A percentile compares a stretch with the other conserved stretches of the same genome.
Conservation (phyloP, 2,888 invertebrate genomes). For the Melieria crassipennis region DNA sequence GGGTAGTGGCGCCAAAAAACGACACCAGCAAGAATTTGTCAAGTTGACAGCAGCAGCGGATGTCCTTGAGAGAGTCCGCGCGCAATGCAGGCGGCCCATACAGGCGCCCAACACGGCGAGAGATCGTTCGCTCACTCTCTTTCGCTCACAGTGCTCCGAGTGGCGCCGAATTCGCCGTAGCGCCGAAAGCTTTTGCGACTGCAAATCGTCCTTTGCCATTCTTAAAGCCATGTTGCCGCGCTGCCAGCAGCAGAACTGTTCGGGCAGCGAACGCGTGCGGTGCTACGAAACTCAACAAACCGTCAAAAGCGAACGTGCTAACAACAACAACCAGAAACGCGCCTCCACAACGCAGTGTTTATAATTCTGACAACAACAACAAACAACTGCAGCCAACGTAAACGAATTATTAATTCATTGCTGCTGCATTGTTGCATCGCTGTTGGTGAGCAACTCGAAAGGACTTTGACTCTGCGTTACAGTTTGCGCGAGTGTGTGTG, state of each 20-base stretch:
- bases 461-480: too few relatives aligned
- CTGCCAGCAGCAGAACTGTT: slow-evolving; percentile 47
- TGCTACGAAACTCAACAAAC: slow-evolving; percentile 36
- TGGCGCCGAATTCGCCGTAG: slow-evolving; percentile 47
- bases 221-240: slow-evolving; percentile 42
- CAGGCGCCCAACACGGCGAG: slow-evolving; percentile 39
- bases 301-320: not conserved
- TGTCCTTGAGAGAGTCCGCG: slow-evolving; percentile 55
- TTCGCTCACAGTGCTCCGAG: slow-evolving; percentile 40
- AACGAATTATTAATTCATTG: too few relatives aligned
- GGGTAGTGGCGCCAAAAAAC: not conserved
- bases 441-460: too few relatives aligned
- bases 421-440: too few relatives aligned
- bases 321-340: not conserved
- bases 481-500: too few relatives aligned
- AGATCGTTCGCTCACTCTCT: too few relatives aligned
- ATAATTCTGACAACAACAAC: slow-evolving; percentile 1
- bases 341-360: not conserved
- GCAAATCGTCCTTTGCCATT: slow-evolving; percentile 1
- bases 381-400: not conserved
- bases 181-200: not conserved
- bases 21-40: slow-evolving; percentile 35
- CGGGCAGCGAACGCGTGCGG: slow-evolving; percentile 57
- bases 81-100: slow-evolving; percentile 34
- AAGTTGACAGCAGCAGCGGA: slow-evolving; percentile 44